These are phyloP conservation scores for Meteorus colon DNA, from an alignment of 2,888 invertebrate species.

Conservation along the genomic window DNA sequence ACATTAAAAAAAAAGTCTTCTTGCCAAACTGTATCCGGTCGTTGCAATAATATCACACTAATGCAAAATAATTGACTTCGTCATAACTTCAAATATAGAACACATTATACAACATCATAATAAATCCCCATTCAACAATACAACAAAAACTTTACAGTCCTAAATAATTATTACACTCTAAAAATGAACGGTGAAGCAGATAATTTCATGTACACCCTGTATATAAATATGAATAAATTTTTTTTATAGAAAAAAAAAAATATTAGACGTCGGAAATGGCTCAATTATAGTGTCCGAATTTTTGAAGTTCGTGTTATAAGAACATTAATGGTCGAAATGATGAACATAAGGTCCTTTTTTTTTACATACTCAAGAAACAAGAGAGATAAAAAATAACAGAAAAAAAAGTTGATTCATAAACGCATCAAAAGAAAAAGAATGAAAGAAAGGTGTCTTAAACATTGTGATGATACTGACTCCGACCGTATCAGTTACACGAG, in stretches of 20 bases:
- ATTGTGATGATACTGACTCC: no score
- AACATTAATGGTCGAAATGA: conserved; percentile 51
- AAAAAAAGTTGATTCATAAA: neutral
- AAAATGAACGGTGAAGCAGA: neutral
- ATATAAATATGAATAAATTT: conserved; percentile 1
- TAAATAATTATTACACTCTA: no score
- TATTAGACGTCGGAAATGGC: conserved; percentile 25
- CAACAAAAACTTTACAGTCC: no score
- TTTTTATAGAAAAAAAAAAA: neutral
- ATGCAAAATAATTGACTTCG: no score
- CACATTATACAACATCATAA: no score
- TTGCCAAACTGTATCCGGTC: no score
- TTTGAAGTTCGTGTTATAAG: conserved; percentile 54
- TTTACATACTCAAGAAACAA: neutral
- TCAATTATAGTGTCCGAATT: conserved; percentile 55
- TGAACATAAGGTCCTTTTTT: neutral
- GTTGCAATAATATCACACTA: no score
- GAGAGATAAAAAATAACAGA: neutral
- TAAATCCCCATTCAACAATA: no score
- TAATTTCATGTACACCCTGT: conserved; percentile 21
- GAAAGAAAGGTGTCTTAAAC: neutral
- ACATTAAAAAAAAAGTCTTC: no score
- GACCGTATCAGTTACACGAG: no score
- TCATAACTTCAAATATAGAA: no score
- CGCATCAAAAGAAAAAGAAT: neutral